These are phyloP conservation scores for Meloe dianella DNA, from an alignment of 2,888 invertebrate genomes.

Conservation along the genomic window DNA sequence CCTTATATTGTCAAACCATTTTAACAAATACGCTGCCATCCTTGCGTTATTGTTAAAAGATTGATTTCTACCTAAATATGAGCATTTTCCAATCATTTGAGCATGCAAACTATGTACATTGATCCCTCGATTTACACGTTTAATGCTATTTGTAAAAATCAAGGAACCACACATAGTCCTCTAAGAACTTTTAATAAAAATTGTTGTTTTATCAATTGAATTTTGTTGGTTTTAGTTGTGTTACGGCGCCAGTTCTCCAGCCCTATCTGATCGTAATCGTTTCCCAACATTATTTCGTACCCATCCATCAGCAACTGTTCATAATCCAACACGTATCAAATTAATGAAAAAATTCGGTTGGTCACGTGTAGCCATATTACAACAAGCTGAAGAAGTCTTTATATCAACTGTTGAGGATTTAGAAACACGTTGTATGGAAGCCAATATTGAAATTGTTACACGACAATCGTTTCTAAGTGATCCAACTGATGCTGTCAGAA, in stretches of 20 bases:
- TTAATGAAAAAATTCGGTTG: conserved; percentile 97
- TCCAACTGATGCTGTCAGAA: conserved; percentile 94
- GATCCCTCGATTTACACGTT: too few species aligned
- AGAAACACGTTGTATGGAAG: conserved; percentile 90
- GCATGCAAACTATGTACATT: too few species aligned
- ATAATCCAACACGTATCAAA: conserved; percentile 96
- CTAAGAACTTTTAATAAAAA: too few species aligned
- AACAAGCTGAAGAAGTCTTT: conserved; percentile 95
- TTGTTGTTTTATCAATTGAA: conserved; percentile 4
- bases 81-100: too few species aligned
- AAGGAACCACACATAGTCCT: too few species aligned
- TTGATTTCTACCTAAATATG: too few species aligned
- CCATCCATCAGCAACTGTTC: conserved; percentile 98
- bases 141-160: too few species aligned
- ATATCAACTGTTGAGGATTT: conserved; percentile 94
- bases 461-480: conserved; percentile 97
- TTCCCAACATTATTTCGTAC: conserved; percentile 99
- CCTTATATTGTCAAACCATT: too few species aligned
- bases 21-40: too few species aligned
- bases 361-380: conserved; percentile 96
- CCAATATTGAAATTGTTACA: conserved; percentile 93
- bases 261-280: conserved; percentile 93
- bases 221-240: conserved; percentile 75
- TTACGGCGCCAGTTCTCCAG: conserved; percentile 98
- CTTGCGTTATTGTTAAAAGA: too few species aligned